These are phyloP conservation scores for Tarsius wallacei DNA, from an alignment of 2,797 vertebrate genomes.

Conservation along the genomic window DNA sequence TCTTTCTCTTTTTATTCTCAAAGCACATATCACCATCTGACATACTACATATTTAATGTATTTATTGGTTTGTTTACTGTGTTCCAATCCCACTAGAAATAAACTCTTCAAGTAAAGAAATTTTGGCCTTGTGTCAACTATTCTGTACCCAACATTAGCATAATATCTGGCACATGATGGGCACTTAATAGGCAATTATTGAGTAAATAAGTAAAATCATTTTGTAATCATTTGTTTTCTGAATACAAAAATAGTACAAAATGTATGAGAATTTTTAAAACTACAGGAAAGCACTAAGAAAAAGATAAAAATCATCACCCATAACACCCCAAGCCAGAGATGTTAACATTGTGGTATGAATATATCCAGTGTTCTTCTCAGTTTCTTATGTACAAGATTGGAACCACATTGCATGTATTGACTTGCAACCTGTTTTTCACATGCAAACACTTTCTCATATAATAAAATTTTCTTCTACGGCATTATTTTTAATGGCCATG, in stretches of 20 bases:
- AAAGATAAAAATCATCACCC: neutral
- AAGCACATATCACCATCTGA: neutral
- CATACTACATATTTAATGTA: neutral
- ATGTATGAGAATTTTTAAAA: slow-evolving; percentile 4
- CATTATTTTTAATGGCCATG: neutral
- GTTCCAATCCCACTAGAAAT: neutral
- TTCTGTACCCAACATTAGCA: neutral
- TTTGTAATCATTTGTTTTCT: neutral
- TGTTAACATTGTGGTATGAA: neutral
- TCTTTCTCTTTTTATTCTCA: neutral
- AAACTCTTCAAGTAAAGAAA: neutral
- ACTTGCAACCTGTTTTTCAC: neutral
- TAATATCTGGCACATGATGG: neutral
- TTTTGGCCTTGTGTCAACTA: neutral
- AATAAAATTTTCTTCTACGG: neutral
- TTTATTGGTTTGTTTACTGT: neutral
- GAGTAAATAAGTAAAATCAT: neutral
- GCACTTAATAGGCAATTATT: slow-evolving; percentile 18
- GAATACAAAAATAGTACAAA: neutral
- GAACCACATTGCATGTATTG: neutral
- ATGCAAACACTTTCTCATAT: slow-evolving; percentile 2
- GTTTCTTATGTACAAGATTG: neutral
- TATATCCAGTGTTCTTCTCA: neutral
- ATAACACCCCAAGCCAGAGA: neutral
- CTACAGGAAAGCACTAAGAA: slow-evolving; percentile 1